Evolutionary conservation across 2,888 invertebrate species (phyloP).

Genomic region (Muschampia plurimacula): DNA sequence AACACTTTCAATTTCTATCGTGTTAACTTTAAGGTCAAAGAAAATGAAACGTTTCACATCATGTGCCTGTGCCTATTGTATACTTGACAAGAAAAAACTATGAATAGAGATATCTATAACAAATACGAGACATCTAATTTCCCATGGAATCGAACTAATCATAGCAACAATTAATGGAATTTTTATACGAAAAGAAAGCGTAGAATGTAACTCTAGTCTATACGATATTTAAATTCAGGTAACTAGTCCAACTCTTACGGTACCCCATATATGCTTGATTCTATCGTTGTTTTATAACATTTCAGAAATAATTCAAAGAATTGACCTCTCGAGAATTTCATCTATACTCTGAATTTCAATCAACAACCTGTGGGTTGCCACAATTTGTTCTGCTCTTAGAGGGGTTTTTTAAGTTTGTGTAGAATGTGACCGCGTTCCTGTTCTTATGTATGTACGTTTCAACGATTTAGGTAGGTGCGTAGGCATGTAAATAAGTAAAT

Average conservation of each 20-base stretch:
- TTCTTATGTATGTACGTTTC: too few species aligned
- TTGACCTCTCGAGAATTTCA: too few species aligned
- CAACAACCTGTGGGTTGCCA: too few species aligned
- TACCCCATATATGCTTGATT: neutral
- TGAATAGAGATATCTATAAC: neutral
- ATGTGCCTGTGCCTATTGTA: neutral
- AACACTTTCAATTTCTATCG: conserved; percentile 12
- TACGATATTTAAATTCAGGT: conserved; percentile 1
- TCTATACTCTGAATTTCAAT: too few species aligned
- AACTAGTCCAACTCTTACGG: neutral
- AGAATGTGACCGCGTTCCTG: too few species aligned
- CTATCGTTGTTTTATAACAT: too few species aligned
- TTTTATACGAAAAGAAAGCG: conserved; percentile 10
- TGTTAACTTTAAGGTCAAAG: neutral
- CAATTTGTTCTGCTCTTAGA: too few species aligned
- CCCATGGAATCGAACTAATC: neutral
- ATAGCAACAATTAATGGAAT: neutral
- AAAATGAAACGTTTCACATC: conserved; percentile 11
- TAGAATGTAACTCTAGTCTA: neutral
- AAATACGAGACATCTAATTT: neutral
- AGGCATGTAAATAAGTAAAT: too few species aligned
- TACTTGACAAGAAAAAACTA: neutral
- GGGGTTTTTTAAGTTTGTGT: too few species aligned
- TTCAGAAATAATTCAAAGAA: too few species aligned
- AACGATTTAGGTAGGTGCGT: too few species aligned